Evolutionary conservation across 2,113 vertebrate species (phyloP).

Genomic region (Murina feae): DNA sequence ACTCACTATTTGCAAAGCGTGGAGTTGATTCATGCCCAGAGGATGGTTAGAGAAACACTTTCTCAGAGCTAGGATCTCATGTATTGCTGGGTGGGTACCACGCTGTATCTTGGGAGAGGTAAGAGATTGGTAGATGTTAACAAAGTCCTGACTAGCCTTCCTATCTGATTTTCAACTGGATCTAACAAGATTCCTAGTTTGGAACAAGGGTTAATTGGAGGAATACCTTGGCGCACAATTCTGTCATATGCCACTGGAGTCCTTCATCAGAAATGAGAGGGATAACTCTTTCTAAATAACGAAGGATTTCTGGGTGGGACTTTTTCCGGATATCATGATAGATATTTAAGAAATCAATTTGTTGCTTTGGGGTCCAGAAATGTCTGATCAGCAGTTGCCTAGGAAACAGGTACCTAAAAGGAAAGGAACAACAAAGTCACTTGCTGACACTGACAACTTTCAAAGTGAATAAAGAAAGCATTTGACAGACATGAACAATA

Average conservation of each 20-base stretch:
- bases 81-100: slow-evolving; percentile 81
- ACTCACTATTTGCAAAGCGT: slow-evolving; percentile 84
- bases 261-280: slow-evolving; percentile 70
- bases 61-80: slow-evolving; percentile 84
- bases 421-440: background rate
- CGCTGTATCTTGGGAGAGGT: slow-evolving; percentile 81
- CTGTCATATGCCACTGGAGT: slow-evolving; percentile 78
- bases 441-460: background rate
- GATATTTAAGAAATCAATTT: slow-evolving; percentile 83
- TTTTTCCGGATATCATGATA: slow-evolving; percentile 82
- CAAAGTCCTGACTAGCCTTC: background rate
- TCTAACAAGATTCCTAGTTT: background rate
- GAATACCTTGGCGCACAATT: slow-evolving; percentile 85
- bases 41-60: slow-evolving; percentile 83
- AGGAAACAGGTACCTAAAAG: slow-evolving; percentile 91
- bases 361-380: slow-evolving; percentile 92
- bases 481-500: background rate
- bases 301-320: slow-evolving; percentile 78
- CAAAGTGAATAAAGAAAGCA: background rate
- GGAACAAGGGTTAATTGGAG: background rate
- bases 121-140: background rate
- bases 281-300: slow-evolving; percentile 70
- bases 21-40: slow-evolving; percentile 82
- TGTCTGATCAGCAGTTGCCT: slow-evolving; percentile 90
- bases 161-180: background rate